Base-by-base conservation (phyloP, 1,140 invertebrate genomes). In the Papilio glaucus region DNA sequence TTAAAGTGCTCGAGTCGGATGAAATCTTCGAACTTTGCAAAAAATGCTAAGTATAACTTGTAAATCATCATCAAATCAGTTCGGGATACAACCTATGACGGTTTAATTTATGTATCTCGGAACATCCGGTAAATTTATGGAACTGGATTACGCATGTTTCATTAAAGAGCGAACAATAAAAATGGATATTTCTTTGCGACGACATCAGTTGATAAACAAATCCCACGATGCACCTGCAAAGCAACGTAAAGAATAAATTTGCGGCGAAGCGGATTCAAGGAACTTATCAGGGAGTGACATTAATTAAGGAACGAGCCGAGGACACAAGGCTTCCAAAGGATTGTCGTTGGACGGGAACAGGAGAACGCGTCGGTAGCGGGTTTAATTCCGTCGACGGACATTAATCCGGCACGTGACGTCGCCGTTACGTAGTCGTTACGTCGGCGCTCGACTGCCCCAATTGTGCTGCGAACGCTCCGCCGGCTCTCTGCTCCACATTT, bases 401-500 rank as follows among this genome's bases (percentile, higher is more conserved):
- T 37, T 62, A 29, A 37, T 12, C 60, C 29, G 13, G 60, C 26
- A 29, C 26, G 60, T 37, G 60, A 62, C 33, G 60, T 37, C 13
- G 13, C 60, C 26, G 12, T 29, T 33, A 33, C 24, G 57, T 33
- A 15, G 57, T 9, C 29, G 26, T 49, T 49, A 57, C 49, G 49
- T 57, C 49, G 21, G 12, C 49, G 49, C 49, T 57, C 49, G 49
- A 57, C 49, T 57, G 49, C 49, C 49, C 21, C 49, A 24, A 24
- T 57, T 24, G 49, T 18, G 49, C 21, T 12, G 49, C 18, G 49
- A 24, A 57, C 12, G 21, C 21, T 24, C 18, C 49, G 18, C 21
- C 49, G 49, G 21, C 49, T 24, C 49, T 57, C 49, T 26, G 49
- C 21, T 57, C 49, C 24, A 57, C 49, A 57, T 57, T 57, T 24